Evolutionary conservation across 2,888 invertebrate species (phyloP), one percentile per base, ranked within the genome.

Genomic region (Athalia cordata): DNA sequence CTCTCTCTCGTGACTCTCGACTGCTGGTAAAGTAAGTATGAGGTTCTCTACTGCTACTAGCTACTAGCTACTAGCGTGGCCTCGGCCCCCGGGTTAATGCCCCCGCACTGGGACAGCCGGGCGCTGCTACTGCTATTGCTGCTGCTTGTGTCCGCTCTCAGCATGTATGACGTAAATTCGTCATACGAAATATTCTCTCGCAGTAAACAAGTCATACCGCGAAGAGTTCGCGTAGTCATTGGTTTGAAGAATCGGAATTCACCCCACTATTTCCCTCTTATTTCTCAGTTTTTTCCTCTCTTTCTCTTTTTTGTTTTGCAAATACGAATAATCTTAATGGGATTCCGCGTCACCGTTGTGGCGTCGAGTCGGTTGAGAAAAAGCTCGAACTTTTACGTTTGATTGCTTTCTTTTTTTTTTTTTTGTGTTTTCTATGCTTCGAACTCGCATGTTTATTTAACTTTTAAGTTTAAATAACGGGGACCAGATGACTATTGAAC

Each of bases 71-170:
- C 82, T 87, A 85, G 85, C 84, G 84, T 84, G 86, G 85, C 88
- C 87, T 88, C 86, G 86, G 88, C 87, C 87, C 85, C 87, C 86
- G 85, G 89, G 89, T 89, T 86, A 90, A 90, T 86, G 89, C 84
- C 88, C 90, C 88, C 89, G 87, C 86, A 90, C 89, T 90, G 88
- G 90, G 89, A 87, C 89, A 85, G 80, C 80, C 84, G 85, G 82
- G 83, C 85, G 84, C 84, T 85, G 84, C 83, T 82, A 82, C 83
- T 59, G 80, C 81, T 49, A n/a, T 29, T n/a, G 74, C 68, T 70
- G 72, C 79, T 59, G 68, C 15, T 57, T 55, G 55, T 57, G 59
- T 59, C 72, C 72, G 47, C 66, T 74, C 65, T 74, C 68, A 57
- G 13, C 47, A 62, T 79, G 67, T 77, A 79, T 81, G 81, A 82